A percentile compares a stretch with the other conserved stretches of the same genome.
Evolutionary conservation across 2,113 vertebrate species (phyloP).

Genomic region (Noctilio leporinus): DNA sequence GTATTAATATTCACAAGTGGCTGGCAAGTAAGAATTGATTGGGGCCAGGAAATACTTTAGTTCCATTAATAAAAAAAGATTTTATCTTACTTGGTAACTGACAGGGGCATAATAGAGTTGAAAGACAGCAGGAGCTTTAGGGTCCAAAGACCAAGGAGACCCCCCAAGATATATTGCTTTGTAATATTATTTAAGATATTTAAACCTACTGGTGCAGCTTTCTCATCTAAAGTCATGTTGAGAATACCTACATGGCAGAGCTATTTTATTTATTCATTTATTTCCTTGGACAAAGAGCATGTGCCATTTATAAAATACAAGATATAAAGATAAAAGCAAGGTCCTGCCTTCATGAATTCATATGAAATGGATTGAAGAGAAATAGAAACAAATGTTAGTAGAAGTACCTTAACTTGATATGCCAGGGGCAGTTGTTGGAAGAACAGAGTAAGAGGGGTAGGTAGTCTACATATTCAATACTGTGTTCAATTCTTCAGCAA

Average conservation of each 20-base stretch:
- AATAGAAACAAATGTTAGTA: neutral
- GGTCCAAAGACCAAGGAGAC: neutral
- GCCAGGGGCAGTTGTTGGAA: neutral
- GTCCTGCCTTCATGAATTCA: neutral
- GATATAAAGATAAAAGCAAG: neutral
- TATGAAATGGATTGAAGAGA: neutral
- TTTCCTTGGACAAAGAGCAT: neutral
- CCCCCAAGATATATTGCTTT: neutral
- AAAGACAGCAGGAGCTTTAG: neutral
- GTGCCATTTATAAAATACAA: neutral
- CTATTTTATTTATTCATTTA: neutral
- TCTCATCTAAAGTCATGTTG: neutral
- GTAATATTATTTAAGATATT: neutral
- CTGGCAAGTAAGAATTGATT: neutral
- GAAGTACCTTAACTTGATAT: neutral
- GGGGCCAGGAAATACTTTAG: neutral
- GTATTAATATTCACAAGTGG: constrained; percentile 29
- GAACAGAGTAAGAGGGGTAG: neutral
- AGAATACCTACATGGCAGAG: neutral
- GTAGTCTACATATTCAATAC: neutral
- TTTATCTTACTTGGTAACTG: neutral
- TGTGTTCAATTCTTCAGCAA: neutral
- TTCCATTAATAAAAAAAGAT: constrained; percentile 16
- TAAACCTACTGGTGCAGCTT: neutral
- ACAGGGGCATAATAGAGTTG: neutral